phyloP scores from a whole-genome alignment of 2,113 vertebrate genomes.

The Electrona antarctica region DNA sequence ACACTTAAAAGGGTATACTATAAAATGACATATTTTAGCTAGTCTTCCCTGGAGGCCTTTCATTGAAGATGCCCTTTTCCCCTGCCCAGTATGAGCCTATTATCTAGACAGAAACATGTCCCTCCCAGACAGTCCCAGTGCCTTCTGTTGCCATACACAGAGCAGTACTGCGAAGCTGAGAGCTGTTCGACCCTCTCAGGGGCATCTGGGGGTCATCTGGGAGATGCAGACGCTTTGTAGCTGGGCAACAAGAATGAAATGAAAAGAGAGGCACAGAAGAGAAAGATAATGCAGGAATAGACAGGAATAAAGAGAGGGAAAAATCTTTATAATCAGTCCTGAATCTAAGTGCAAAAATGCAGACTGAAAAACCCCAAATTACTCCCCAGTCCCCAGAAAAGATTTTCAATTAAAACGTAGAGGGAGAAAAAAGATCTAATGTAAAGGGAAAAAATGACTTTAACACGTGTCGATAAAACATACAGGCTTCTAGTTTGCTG shows the following conservation, averaged over 20 bases:
- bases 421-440: too few species aligned
- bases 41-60: too few species aligned
- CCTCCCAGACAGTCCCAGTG: constrained; percentile 4
- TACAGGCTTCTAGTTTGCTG: too few species aligned
- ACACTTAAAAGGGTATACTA: too few species aligned
- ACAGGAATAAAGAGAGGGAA: constrained; percentile 4
- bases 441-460: too few species aligned
- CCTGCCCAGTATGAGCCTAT: neutral
- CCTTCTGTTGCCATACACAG: constrained; percentile 58
- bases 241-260: constrained; percentile 44
- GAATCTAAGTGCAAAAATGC: constrained; percentile 13
- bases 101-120: neutral
- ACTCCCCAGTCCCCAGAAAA: too few species aligned
- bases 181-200: constrained; percentile 45
- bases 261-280: neutral
- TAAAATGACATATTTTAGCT: too few species aligned
- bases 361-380: neutral
- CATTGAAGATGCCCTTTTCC: neutral
- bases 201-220: constrained; percentile 40
- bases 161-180: constrained; percentile 59
- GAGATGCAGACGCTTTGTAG: constrained; percentile 54
- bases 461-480: too few species aligned
- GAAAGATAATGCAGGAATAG: constrained; percentile 42
- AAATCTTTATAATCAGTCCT: constrained; percentile 18
- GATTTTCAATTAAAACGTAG: too few species aligned